Evolutionary conservation across 2,888 invertebrate genomes (phyloP), one percentile per base, ranked within the genome.

Genomic region (Itoplectis maculator): DNA sequence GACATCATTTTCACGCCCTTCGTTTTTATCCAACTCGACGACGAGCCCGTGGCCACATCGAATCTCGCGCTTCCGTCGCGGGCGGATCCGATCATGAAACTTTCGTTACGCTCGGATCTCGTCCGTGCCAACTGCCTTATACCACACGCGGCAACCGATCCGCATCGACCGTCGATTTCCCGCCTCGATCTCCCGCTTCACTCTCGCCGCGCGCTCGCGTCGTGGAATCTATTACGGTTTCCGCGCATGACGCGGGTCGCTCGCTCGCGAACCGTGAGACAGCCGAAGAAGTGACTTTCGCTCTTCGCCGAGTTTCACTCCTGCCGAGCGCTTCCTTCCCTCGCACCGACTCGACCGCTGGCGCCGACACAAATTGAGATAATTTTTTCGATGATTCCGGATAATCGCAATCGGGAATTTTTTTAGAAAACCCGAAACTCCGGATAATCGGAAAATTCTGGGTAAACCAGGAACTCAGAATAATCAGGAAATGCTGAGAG

Each of bases 201-300:
- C 59, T 76, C 49, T 51, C 66, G 49, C 49, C 76, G 18, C 49
- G 66, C 59, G 76, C 68, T 42, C 49, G 47, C 76, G 59, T 68
- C 72, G 72, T 77, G 51, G 72, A 81, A 76, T 81, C 76, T 72
- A 73, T 77, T 72, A 81, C 72, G 15, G 42, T 51, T 76, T 70
- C 18, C 66, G 80, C 66, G 80, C 66, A 66, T 51, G 70, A 74
- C 63, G 61, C 74, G 35, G 51, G n/a, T n/a, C n/a, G n/a, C n/a
- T n/a, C 23, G 35, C 18, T 63, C 42, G 5, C 35, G 56, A 13
- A 61, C 4, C n/a, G 68, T 47, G 15, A 35, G 54, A 65, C 5
- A 40, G 45, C 47, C 49, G 65, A 66, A 81, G 70, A 59, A 66
- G 23, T 56, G 56, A 76, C 80, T 81, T 81, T 81, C 80, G 75